These are phyloP conservation scores for Hypocryptadius cinnamomeus DNA, from an alignment of 2,113 vertebrate genomes.

Conservation along the genomic window DNA sequence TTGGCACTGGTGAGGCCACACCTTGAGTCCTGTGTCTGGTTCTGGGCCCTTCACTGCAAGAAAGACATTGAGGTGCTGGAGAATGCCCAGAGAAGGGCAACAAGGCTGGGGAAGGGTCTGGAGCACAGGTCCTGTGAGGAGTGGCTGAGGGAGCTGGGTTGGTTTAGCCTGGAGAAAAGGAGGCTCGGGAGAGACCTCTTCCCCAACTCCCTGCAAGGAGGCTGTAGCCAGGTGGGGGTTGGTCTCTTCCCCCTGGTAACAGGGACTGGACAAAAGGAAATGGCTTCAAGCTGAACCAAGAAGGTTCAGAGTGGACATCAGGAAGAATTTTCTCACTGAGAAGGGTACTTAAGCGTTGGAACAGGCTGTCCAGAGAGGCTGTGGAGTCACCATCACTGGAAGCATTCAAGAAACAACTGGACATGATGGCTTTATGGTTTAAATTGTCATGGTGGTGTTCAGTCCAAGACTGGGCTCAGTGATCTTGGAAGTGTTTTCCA, in stretches of 20 bases:
- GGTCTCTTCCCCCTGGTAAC: not conserved
- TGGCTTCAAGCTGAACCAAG: not conserved
- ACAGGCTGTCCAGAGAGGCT: not conserved
- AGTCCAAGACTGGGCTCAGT: not conserved
- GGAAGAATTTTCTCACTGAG: not conserved
- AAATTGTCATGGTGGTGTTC: not conserved
- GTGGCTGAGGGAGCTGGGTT: not conserved
- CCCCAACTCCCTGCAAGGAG: not conserved
- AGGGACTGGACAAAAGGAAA: not conserved
- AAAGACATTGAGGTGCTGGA: not conserved
- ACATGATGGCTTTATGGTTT: not conserved
- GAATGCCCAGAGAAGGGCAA: not conserved
- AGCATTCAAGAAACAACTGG: not conserved
- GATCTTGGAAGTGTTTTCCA: not conserved
- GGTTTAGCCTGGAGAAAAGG: not conserved
- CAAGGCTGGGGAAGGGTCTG: not conserved
- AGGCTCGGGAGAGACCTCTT: not conserved
- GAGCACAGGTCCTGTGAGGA: not conserved
- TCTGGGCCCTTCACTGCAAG: not conserved
- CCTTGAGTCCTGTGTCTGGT: not conserved
- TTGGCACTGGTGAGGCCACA: not conserved
- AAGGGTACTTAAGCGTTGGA: not conserved
- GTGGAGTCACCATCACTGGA: not conserved
- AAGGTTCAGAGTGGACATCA: not conserved
- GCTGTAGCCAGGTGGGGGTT: not conserved